Evolutionary conservation across 2,888 invertebrate genomes (phyloP), one percentile per base, ranked within the genome.

Genomic region (Ochlodes sylvanus): DNA sequence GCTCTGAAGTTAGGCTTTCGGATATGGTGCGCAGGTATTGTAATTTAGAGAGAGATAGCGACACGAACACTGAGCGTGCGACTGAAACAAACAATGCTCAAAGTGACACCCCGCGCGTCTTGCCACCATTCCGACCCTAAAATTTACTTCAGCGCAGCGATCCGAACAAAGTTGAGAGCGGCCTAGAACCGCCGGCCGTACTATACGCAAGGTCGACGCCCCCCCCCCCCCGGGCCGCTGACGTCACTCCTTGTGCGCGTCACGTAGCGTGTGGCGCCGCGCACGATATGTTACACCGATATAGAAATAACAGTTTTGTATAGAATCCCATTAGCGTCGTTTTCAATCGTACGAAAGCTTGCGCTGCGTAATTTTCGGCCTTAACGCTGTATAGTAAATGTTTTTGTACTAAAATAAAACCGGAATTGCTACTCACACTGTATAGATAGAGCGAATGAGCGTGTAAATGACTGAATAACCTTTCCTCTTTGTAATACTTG

Each of bases 281-380:
- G 60, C 65, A 72, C 71, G 67, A 75, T 66, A 71, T 71, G 60
- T 60, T 68, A 70, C 70, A 73, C 58, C 70, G 69, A 68, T 70
- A 69, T 70, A 63, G 55, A 67, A 68, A 47, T 41, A 52, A 69
- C 42, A 68, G 34, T 63, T 64, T 64, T 69, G 64, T 56, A 64
- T 64, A 58, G 47, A 41, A 60, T 63, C 32, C 44, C 21, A 27
- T 56, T 42, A 34, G 21, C 34, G 17, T 58, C 58, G 52, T 66
- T 66, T 60, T 60, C 58, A 34, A 65, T 52, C 32, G 21, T 66
- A 66, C 54, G 60, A 54, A 60, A 12, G 60, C 66, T 66, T 66
- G 14, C 60, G 42, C 60, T 66, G 67, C 67, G 66, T 60, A 67
- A 67, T 67, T 17, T 66, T 67, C 61, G 61, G 61, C 67, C 67